Conservation (phyloP, 2,113 vertebrate species). For the Mesitornis unicolor region DNA sequence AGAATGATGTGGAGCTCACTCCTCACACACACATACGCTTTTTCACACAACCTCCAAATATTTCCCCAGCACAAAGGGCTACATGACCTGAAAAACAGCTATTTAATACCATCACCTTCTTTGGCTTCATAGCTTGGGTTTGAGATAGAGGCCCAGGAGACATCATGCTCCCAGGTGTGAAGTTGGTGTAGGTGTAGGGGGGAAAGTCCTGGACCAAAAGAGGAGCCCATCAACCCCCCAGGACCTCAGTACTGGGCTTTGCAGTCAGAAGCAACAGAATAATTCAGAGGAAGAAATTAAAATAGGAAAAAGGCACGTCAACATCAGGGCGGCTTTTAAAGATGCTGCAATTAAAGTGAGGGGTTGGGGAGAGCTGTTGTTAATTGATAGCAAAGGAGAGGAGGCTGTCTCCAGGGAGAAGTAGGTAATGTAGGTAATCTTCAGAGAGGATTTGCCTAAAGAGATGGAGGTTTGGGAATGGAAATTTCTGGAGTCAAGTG, state of each 20-base stretch:
- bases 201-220: background rate
- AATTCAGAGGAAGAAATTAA: background rate
- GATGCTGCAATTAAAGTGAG: background rate
- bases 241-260: background rate
- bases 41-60: background rate
- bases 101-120: background rate
- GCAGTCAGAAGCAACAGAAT: background rate
- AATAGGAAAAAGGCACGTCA: background rate
- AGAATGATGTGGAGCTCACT: background rate
- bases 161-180: background rate
- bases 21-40: background rate
- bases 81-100: background rate
- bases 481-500: background rate
- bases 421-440: slow-evolving; percentile 56
- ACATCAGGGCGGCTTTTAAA: background rate
- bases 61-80: background rate
- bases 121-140: background rate
- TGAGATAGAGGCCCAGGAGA: background rate
- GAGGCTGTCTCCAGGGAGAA: slow-evolving; percentile 27
- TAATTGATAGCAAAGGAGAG: slow-evolving; percentile 43
- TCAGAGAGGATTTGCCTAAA: slow-evolving; percentile 61
- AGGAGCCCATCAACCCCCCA: background rate
- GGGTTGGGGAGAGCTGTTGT: background rate
- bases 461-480: background rate
- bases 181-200: background rate